These are phyloP conservation scores for Myotis yumanensis DNA, from an alignment of 2,113 vertebrate genomes.

Conservation along the genomic window DNA sequence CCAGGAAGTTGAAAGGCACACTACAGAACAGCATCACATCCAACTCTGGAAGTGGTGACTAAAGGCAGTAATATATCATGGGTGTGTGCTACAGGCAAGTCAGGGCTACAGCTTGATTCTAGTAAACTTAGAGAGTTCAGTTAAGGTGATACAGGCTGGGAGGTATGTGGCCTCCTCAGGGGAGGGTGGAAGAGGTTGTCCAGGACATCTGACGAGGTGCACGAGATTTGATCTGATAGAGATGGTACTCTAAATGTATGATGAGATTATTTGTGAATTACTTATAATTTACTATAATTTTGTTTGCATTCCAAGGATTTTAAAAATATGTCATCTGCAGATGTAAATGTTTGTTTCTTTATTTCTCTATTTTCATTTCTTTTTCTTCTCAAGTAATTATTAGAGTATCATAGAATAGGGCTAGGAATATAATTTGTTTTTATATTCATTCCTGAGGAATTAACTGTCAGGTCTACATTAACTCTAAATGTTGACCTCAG, in stretches of 20 bases:
- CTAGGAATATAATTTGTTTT: background rate
- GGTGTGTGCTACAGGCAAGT: background rate
- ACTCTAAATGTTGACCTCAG: background rate
- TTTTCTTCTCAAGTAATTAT: background rate
- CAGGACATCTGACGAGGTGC: background rate
- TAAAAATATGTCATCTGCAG: background rate
- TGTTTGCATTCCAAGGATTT: background rate
- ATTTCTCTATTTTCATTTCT: background rate
- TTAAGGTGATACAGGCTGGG: background rate
- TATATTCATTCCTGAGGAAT: background rate
- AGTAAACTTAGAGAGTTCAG: background rate
- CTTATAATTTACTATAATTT: background rate
- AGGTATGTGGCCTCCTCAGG: background rate
- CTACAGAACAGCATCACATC: background rate
- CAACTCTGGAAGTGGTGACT: background rate
- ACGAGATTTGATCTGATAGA: background rate
- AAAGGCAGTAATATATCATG: background rate
- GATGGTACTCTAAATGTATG: background rate
- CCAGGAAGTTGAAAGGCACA: background rate
- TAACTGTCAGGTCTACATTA: background rate
- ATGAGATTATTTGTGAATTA: background rate
- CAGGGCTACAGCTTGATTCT: background rate
- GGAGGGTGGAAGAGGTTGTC: background rate
- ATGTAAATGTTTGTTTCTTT: background rate
- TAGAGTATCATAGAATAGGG: background rate